These are phyloP conservation scores for Diplodus puntazzo DNA, from an alignment of 2,797 vertebrate species.

Conservation along the genomic window DNA sequence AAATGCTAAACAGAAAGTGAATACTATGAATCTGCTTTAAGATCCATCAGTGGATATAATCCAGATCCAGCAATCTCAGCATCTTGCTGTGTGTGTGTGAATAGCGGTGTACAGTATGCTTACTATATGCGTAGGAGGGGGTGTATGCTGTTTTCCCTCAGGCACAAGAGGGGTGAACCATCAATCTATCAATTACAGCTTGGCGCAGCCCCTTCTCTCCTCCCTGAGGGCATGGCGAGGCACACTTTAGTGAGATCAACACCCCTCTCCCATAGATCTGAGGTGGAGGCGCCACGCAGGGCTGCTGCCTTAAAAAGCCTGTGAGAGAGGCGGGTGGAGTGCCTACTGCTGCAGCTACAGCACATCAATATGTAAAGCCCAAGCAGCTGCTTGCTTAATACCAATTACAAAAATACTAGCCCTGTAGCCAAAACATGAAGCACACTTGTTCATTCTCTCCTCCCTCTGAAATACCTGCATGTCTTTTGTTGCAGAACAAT, in stretches of 20 bases:
- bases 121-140: conserved; percentile 3
- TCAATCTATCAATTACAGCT: conserved; percentile 73
- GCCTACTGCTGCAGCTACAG: conserved; percentile 12
- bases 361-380: conserved; percentile 56
- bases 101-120: not conserved
- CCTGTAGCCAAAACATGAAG: conserved; percentile 48
- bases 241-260: conserved; percentile 53
- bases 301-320: conserved; percentile 30
- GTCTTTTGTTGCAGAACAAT: conserved; percentile 39
- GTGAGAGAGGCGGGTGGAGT: conserved; percentile 1
- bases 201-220: conserved; percentile 22
- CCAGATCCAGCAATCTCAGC: conserved; percentile 1
- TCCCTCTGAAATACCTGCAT: conserved; percentile 26
- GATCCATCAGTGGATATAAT: not conserved
- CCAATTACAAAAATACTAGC: conserved; percentile 64
- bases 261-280: conserved; percentile 35
- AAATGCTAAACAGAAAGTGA: not conserved
- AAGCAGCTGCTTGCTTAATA: conserved; percentile 65
- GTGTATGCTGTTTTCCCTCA: conserved; percentile 31
- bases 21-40: conserved; percentile 8
- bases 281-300: conserved; percentile 12
- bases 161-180: conserved; percentile 52
- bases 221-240: conserved; percentile 34
- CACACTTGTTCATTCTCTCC: conserved; percentile 21
- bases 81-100: not conserved